A percentile compares a stretch with the other conserved stretches of the same genome.
Evolutionary conservation across 2,888 invertebrate genomes (phyloP).

Genomic region (Unio pictorum): DNA sequence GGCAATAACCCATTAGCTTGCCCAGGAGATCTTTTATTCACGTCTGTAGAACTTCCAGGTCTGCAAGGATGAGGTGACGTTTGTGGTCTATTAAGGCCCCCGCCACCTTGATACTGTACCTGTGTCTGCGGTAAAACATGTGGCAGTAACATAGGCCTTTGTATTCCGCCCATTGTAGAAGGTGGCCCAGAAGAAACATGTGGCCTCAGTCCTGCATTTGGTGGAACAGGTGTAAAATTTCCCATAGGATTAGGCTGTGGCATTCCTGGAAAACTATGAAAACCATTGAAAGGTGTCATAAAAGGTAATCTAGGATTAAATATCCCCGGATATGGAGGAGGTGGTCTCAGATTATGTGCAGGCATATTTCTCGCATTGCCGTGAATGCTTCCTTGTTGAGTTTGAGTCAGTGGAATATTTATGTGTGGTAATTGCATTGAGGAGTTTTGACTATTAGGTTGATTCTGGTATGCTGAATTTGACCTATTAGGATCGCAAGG

Average conservation of each 20-base stretch:
- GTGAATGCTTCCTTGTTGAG: too few species aligned
- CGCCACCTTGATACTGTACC: too few species aligned
- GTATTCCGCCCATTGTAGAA: slow-evolving; percentile 3
- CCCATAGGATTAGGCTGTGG: slow-evolving; percentile 16
- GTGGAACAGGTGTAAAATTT: slow-evolving; percentile 2
- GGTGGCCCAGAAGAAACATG: slow-evolving; percentile 5
- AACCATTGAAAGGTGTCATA: too few species aligned
- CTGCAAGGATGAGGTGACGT: too few species aligned
- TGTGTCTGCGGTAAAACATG: too few species aligned
- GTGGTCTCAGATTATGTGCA: slow-evolving; percentile 1
- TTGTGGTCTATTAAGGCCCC: too few species aligned
- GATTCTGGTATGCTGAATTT: neutral
- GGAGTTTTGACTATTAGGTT: neutral
- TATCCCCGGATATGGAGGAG: slow-evolving; percentile 1
- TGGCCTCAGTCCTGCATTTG: slow-evolving; percentile 9
- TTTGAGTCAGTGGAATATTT: too few species aligned
- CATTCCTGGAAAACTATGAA: too few species aligned
- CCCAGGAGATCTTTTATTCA: neutral
- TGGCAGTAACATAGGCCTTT: too few species aligned
- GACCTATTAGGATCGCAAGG: neutral
- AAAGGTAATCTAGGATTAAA: too few species aligned
- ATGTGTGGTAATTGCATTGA: too few species aligned
- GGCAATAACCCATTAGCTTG: slow-evolving; percentile 5
- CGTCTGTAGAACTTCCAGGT: too few species aligned
- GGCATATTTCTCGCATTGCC: neutral